phyloP scores from a whole-genome alignment of 2,797 vertebrate genomes.

The Tarsius wallacei region DNA sequence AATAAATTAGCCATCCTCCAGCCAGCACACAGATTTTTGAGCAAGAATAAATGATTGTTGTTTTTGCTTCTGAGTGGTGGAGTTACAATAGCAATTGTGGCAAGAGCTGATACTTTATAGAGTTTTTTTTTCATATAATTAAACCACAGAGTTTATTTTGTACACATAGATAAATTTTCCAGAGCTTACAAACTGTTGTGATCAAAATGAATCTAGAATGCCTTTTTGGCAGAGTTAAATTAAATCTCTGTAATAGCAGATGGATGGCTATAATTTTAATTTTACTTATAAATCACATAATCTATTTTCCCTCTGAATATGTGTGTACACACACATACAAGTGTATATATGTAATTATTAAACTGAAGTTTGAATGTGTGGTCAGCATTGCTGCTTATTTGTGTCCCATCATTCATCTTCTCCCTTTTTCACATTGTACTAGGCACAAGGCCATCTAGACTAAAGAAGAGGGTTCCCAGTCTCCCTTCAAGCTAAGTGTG shows the following conservation, averaged over 20 bases:
- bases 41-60: not conserved
- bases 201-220: not conserved
- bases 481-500: not conserved
- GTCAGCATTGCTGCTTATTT: not conserved
- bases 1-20: not conserved
- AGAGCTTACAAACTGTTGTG: not conserved
- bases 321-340: not conserved
- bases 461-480: not conserved
- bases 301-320: not conserved
- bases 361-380: not conserved
- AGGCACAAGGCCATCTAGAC: not conserved
- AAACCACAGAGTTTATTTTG: not conserved
- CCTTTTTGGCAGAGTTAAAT: not conserved
- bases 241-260: not conserved
- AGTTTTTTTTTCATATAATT: not conserved
- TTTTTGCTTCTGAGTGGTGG: not conserved
- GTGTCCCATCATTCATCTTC: not conserved
- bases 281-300: not conserved
- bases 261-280: not conserved
- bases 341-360: not conserved
- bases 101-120: not conserved
- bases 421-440: not conserved
- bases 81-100: not conserved
- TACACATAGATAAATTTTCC: not conserved
- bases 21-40: not conserved